Base-by-base conservation (phyloP, 2,113 vertebrate genomes). In the Ptychochromis oligacanthus region DNA sequence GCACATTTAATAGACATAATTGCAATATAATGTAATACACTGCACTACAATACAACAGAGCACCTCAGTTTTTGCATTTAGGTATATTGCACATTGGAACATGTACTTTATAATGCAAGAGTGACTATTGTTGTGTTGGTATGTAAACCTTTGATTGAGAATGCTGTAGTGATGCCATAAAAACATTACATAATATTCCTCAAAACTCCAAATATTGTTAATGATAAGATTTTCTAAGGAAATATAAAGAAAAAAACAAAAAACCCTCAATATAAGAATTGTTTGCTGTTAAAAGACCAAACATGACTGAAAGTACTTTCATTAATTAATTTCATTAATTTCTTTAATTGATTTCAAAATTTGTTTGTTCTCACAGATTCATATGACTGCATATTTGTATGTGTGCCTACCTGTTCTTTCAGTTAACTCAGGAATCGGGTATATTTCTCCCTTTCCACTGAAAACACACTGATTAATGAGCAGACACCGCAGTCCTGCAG, bases 381-480 rank as follows among this genome's bases (percentile, higher is more conserved):
- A 12, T 18, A 12, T 31, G 74, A 14, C 40, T 31, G n/a, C 6
- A 40, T 18, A 38, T 91, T 56, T 72, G 52, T 54, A 15, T n/a
- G 17, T 74, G n/a, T 52, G 14, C 36, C 24, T 86, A 83, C 84
- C 74, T 88, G 86, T 36, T 81, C 22, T 74, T 28, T 60, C 59
- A 85, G 49, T 83, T 60, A 75, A 59, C 58, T 14, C 9, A 6
- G 61, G 61, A 61, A 82, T 55, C 1, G 60, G 62, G 10, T 67
- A 10, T 79, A 17, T 88, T 83, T 88, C 77, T 76, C 75, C 52
- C 26, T 59, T 77, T 72, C 55, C 20, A 3, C 54, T 87, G 85
- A 84, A 88, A 91, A 79, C 70, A 28, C 83, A 34, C 82, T 93
- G 93, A 93, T 92, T 90, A 92, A 93, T 89, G 91, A 92, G 89